These are phyloP conservation scores for Blastobasis adustella DNA, from an alignment of 2,888 invertebrate genomes.

Conservation along the genomic window DNA sequence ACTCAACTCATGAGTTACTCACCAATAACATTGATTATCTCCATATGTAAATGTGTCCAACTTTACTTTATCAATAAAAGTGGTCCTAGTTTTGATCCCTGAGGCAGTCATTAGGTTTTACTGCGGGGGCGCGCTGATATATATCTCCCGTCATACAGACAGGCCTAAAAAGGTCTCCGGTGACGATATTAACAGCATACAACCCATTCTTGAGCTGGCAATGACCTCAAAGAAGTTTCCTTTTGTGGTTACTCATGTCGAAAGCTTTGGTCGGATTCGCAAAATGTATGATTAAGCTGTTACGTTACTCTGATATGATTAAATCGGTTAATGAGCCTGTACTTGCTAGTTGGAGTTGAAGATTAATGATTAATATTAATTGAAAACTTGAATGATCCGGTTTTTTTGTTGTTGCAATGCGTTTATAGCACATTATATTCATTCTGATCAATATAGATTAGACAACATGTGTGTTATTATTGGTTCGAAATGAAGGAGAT, in stretches of 20 bases:
- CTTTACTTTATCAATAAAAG: slow-evolving; percentile 22
- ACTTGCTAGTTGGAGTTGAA: no score
- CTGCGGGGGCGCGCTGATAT: slow-evolving; percentile 43
- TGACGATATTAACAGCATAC: slow-evolving; percentile 39
- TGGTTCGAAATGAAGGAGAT: no score
- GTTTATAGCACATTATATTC: no score
- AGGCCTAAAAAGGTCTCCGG: slow-evolving; percentile 48
- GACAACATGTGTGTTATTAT: no score
- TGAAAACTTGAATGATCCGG: no score
- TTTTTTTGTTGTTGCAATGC: no score
- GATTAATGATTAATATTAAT: no score
- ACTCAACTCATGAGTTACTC: neutral
- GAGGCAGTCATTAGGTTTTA: slow-evolving; percentile 40
- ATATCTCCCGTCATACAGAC: slow-evolving; percentile 42
- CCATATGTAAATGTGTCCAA: neutral
- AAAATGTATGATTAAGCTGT: slow-evolving; percentile 13
- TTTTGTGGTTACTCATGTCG: slow-evolving; percentile 48
- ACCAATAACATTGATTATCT: neutral
- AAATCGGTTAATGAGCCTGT: no score
- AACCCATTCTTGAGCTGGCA: slow-evolving; percentile 42
- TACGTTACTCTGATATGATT: neutral
- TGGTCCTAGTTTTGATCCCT: slow-evolving; percentile 45
- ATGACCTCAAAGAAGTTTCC: slow-evolving; percentile 50
- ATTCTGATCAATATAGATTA: no score
- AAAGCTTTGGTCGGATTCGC: slow-evolving; percentile 37